A percentile compares a stretch with the other conserved stretches of the same genome.
phyloP scores from a whole-genome alignment of 2,113 vertebrate genomes.

The Tragulus kanchil region DNA sequence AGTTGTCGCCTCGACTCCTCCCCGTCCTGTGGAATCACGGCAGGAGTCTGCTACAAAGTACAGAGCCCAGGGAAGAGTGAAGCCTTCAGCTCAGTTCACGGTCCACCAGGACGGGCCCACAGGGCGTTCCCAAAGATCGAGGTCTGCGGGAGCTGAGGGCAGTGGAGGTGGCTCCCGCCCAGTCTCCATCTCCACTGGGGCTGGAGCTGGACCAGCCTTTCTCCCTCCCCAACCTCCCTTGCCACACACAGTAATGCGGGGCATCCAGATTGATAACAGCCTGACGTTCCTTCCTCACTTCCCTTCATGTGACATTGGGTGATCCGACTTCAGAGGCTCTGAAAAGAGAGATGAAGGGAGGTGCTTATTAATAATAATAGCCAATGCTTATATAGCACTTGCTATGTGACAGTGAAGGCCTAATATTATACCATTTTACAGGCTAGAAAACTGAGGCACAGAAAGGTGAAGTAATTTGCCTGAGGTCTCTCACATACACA shows the following conservation, averaged over 20 bases:
- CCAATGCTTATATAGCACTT: neutral
- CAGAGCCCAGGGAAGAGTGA: neutral
- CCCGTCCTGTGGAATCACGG: neutral
- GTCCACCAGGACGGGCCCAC: neutral
- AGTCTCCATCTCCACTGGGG: neutral
- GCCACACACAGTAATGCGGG: accelerated
- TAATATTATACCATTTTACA: neutral
- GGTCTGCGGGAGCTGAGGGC: neutral
- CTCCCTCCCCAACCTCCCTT: neutral
- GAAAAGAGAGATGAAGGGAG: neutral
- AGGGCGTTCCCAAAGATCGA: neutral
- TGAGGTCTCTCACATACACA: neutral
- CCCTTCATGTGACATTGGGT: neutral
- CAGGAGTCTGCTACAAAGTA: neutral
- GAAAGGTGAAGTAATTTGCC: neutral
- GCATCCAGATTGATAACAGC: accelerated
- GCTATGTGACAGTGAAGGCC: neutral
- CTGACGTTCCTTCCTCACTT: neutral
- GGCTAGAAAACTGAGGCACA: neutral
- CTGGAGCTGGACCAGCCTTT: neutral
- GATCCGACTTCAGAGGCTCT: neutral
- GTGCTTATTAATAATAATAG: neutral
- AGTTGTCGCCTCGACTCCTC: neutral
- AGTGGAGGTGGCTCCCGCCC: accelerated
- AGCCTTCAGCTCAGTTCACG: neutral